These are phyloP conservation scores for Cisticola juncidis DNA, from an alignment of 2,113 vertebrate species.

Conservation along the genomic window DNA sequence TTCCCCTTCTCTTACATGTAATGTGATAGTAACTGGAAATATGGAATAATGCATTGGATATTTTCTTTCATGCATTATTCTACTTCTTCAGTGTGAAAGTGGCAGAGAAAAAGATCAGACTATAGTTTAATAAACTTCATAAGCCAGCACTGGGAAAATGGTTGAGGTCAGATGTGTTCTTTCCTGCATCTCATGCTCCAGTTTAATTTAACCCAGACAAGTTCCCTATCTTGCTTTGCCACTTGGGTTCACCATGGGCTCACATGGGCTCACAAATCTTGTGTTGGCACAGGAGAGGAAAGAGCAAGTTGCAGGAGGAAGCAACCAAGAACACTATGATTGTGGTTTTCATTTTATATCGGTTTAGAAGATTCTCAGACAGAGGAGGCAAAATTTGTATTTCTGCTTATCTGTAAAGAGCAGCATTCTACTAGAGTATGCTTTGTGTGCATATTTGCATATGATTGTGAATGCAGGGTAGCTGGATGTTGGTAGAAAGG, in stretches of 20 bases:
- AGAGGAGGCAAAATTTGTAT: background rate
- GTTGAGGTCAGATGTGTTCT: rapidly evolving
- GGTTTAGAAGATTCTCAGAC: background rate
- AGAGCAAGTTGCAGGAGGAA: background rate
- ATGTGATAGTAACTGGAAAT: background rate
- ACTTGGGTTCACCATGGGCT: background rate
- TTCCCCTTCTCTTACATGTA: background rate
- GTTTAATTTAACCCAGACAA: background rate
- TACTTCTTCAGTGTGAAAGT: background rate
- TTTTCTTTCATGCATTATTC: background rate
- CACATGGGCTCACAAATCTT: background rate
- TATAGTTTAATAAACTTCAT: background rate
- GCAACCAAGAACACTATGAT: background rate
- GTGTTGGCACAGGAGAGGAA: background rate
- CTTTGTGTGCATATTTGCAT: background rate
- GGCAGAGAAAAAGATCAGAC: background rate
- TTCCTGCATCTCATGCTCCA: background rate
- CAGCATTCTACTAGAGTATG: background rate
- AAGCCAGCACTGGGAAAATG: background rate
- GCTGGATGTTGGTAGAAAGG: background rate
- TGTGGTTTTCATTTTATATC: background rate
- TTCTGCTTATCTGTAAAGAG: background rate
- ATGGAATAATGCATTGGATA: background rate
- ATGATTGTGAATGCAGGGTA: background rate
- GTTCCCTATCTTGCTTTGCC: background rate